Evolutionary conservation across 2,888 invertebrate genomes (phyloP).

Genomic region (Drosophila nr. medialis): DNA sequence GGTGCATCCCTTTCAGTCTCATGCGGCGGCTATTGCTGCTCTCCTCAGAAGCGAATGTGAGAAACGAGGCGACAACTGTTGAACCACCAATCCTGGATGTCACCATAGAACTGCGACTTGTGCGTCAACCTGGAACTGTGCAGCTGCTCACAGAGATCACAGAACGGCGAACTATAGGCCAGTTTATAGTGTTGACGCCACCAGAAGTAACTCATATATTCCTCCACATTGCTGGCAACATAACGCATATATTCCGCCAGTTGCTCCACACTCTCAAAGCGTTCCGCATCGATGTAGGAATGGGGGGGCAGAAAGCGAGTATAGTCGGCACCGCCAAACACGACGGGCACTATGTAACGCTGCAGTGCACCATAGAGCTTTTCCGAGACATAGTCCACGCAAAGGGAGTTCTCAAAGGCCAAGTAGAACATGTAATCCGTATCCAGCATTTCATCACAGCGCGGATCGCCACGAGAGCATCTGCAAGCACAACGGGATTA

Average conservation of each 20-base stretch:
- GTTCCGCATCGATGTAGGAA: conserved; percentile 88
- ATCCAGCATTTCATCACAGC: conserved; percentile 84
- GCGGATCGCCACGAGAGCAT: conserved; percentile 71
- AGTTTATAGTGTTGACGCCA: conserved; percentile 87
- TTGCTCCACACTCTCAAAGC: conserved; percentile 86
- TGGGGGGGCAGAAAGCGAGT: conserved; percentile 86
- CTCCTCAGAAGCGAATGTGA: conserved; percentile 62
- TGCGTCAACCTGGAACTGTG: conserved; percentile 65
- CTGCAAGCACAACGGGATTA: conserved; percentile 59
- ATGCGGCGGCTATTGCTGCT: conserved; percentile 22
- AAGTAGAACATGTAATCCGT: conserved; percentile 89
- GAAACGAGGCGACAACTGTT: conserved; percentile 76
- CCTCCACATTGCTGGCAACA: conserved; percentile 84
- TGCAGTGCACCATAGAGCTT: conserved; percentile 84
- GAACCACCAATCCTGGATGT: conserved; percentile 83
- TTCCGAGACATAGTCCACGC: conserved; percentile 89
- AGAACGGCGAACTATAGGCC: conserved; percentile 68
- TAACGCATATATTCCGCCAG: conserved; percentile 86
- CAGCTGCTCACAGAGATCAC: conserved; percentile 80
- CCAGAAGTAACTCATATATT: conserved; percentile 88
- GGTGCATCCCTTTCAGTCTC: conserved; percentile 36
- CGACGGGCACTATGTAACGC: conserved; percentile 87
- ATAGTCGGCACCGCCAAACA: conserved; percentile 89
- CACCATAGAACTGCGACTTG: conserved; percentile 74
- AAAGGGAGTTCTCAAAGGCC: conserved; percentile 89